Evolutionary conservation across 1,140 invertebrate species (phyloP).

Genomic region (Zaprionus nigranus): DNA sequence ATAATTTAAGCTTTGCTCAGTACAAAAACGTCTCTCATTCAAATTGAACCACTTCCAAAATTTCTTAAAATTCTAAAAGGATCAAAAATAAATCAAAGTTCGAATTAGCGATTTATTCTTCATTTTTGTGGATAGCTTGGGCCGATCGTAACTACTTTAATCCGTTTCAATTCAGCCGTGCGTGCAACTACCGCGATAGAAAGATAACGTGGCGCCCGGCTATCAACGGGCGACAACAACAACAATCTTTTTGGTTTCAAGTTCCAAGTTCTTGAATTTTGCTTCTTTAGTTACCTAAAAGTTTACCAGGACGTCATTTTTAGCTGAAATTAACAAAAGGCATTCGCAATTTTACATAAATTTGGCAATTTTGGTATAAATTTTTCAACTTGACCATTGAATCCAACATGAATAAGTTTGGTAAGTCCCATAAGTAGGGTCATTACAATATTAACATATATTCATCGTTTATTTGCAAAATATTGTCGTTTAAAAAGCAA

Average conservation of each 20-base stretch:
- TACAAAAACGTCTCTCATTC: slow-evolving; percentile 71
- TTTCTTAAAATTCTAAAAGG: slow-evolving; percentile 82
- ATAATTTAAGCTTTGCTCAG: slow-evolving; percentile 36
- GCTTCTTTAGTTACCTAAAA: slow-evolving; percentile 54
- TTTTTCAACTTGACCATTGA: slow-evolving; percentile 6
- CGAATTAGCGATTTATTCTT: slow-evolving; percentile 71
- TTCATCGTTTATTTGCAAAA: slow-evolving; percentile 38
- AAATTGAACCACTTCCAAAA: slow-evolving; percentile 69
- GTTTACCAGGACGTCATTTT: slow-evolving; percentile 46
- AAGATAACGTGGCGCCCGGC: slow-evolving; percentile 58
- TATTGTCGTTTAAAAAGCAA: slow-evolving; percentile 34
- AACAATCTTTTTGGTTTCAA: slow-evolving; percentile 60
- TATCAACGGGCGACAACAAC: slow-evolving; percentile 60
- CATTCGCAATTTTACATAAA: slow-evolving; percentile 5
- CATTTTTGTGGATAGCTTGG: slow-evolving; percentile 64
- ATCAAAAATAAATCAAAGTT: slow-evolving; percentile 77
- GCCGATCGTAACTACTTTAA: slow-evolving; percentile 50
- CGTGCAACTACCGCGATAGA: slow-evolving; percentile 49
- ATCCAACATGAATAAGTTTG: slow-evolving; percentile 73
- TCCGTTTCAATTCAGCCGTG: slow-evolving; percentile 51
- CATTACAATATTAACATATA: neutral
- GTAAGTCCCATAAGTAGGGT: slow-evolving; percentile 53
- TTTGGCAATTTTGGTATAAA: slow-evolving; percentile 39
- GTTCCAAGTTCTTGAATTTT: slow-evolving; percentile 60
- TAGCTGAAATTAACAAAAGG: slow-evolving; percentile 33